Conservation (phyloP, 1,140 invertebrate genomes). For the Leptoteleia sp. region DNA sequence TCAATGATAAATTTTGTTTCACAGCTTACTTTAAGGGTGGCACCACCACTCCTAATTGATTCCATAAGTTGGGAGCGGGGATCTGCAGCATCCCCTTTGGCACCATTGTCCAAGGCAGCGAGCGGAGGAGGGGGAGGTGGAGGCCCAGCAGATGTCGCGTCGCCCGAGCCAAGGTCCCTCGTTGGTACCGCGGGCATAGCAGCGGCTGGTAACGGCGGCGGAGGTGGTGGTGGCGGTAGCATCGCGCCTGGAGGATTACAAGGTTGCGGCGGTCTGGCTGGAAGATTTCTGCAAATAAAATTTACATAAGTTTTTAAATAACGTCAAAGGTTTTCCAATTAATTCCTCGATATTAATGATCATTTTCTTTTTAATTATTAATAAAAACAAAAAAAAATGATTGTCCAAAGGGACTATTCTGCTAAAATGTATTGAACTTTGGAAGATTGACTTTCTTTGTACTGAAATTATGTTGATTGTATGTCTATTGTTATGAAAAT, state of each 20-base stretch:
- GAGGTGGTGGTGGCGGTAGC: slow-evolving; percentile 73
- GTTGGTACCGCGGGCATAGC: slow-evolving; percentile 45
- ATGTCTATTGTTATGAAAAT: no score
- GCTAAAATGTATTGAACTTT: no score
- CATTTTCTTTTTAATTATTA: no score
- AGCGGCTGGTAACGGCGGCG: slow-evolving; percentile 78
- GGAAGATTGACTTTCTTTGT: no score
- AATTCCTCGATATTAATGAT: no score
- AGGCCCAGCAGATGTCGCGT: slow-evolving; percentile 79
- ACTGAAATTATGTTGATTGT: no score
- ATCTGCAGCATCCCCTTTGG: slow-evolving; percentile 74
- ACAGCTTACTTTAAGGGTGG: slow-evolving; percentile 63
- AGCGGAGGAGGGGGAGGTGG: slow-evolving; percentile 73
- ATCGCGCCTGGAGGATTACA: slow-evolving; percentile 73
- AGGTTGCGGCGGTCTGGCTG: slow-evolving; percentile 77
- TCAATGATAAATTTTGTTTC: no score
- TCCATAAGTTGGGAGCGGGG: slow-evolving; percentile 87
- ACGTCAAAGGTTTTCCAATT: no score
- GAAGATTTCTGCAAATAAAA: slow-evolving; percentile 73
- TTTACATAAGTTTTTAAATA: no score
- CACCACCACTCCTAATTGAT: slow-evolving; percentile 88
- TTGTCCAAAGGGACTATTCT: no score
- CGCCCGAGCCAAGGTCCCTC: slow-evolving; percentile 55
- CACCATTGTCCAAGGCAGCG: slow-evolving; percentile 63
- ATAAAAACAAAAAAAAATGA: no score